phyloP scores from a whole-genome alignment of 1,140 invertebrate genomes.

The Drosophila lacertosa region DNA sequence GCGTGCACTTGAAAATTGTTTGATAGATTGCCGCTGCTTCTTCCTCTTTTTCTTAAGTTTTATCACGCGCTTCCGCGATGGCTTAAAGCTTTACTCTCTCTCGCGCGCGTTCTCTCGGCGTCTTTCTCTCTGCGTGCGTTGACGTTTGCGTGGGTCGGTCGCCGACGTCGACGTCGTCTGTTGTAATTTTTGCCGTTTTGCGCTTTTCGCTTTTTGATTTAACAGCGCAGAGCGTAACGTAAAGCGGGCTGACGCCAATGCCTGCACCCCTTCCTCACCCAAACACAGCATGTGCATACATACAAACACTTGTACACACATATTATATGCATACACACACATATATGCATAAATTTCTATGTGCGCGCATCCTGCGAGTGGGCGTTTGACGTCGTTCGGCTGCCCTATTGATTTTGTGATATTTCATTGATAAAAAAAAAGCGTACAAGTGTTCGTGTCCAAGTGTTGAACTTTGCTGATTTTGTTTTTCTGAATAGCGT shows the following conservation, averaged over 20 bases:
- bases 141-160: constrained; percentile 47
- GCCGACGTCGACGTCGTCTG: constrained; percentile 26
- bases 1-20: constrained; percentile 32
- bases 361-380: constrained; percentile 47
- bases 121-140: constrained; percentile 16
- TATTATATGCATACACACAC: too few relatives aligned
- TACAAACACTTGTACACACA: constrained; percentile 1
- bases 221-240: constrained; percentile 9
- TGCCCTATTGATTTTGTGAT: constrained; percentile 54
- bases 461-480: constrained; percentile 18
- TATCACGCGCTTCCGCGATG: constrained; percentile 45
- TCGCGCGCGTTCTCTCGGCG: not conserved
- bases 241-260: constrained; percentile 36
- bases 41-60: constrained; percentile 32
- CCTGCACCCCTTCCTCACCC: constrained; percentile 2
- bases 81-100: constrained; percentile 37
- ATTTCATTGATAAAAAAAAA: constrained; percentile 71
- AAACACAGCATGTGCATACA: constrained; percentile 1
- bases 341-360: too few relatives aligned
- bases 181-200: constrained; percentile 42
- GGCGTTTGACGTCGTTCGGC: constrained; percentile 50
- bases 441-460: constrained; percentile 9
- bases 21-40: constrained; percentile 22
- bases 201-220: constrained; percentile 38
- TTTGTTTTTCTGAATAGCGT: constrained; percentile 9